phyloP scores from a whole-genome alignment of 2,113 vertebrate species.

The Setophaga kirtlandii region DNA sequence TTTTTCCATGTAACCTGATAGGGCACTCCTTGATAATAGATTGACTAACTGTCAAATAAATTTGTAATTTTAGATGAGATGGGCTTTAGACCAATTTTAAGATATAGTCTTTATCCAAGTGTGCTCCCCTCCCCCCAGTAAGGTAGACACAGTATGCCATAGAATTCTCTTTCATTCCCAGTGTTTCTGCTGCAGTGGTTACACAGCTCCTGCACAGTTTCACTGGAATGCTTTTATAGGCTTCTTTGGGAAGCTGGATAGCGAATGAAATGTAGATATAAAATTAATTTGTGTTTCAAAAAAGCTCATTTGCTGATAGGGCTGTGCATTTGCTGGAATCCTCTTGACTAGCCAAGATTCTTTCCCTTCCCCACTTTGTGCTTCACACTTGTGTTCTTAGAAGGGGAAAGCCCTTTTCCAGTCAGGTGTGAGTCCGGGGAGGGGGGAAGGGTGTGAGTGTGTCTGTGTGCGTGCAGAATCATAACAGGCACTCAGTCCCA shows the following conservation, averaged over 20 bases:
- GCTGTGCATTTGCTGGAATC: not conserved
- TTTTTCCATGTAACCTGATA: conserved; percentile 56
- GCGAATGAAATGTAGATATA: not conserved
- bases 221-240: not conserved
- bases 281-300: not conserved
- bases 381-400: not conserved
- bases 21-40: conserved; percentile 46
- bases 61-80: conserved; percentile 64
- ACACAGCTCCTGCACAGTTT: not conserved
- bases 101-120: not conserved
- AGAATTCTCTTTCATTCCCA: conserved; percentile 28
- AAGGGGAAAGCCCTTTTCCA: conserved; percentile 56
- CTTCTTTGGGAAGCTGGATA: not conserved
- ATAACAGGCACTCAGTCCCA: conserved; percentile 67
- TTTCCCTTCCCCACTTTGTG: not conserved
- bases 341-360: not conserved
- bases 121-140: not conserved
- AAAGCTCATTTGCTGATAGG: not conserved
- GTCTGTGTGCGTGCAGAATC: conserved; percentile 37
- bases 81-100: conserved; percentile 31
- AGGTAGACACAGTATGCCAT: not conserved
- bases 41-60: conserved; percentile 36
- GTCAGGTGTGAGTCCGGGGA: conserved; percentile 44
- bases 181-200: conserved; percentile 38
- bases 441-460: not conserved